Evolutionary conservation across 2,888 invertebrate species (phyloP), one percentile per base, ranked within the genome.

Genomic region (Xylota segnis): DNA sequence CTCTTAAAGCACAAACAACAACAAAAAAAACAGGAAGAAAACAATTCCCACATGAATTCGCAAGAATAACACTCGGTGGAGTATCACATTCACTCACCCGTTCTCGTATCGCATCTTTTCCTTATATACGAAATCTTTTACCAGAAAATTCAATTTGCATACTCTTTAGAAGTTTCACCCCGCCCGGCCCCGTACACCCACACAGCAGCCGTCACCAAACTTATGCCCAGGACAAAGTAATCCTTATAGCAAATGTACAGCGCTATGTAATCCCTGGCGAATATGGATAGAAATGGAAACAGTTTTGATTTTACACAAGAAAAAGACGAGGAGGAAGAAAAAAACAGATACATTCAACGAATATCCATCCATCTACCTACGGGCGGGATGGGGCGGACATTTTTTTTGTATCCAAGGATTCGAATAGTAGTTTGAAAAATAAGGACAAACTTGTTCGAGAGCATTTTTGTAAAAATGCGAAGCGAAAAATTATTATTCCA

Each of bases 141-240:
- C 58, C 76, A 70, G 47, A 40, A 75, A 76, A 76, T 76, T 76
- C 76, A 83, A 76, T 83, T 83, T 83, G 71, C 82, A 83, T 83
- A 40, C 58, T 71, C 76, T 76, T 76, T 47, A 58, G 54, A 52
- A 81, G 52, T 56, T 68, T 56, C 34, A 32, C 14, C 61, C 27
- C n/a, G 23, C 23, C 1, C 23, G 3, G 2, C 1, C 5, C 56
- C 56, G n/a, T n/a, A n/a, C n/a, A 43, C 23, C 47, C 47, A 2
- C 23, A 5, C 70, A 47, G n/a, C 50, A 34, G 16, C 16, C 40
- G 65, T 50, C 56, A 7, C 18, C 32, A 72, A 74, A 81, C 72
- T 50, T 66, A 50, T 70, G 77, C 77, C 61, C 70, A 61, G 61
- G 50, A 59, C 68, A 59, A 59, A 40, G 65, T 66, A 75, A 65